Evolutionary conservation across 2,888 invertebrate genomes (phyloP), one percentile per base, ranked within the genome.

Genomic region (Coelopa pilipes): DNA sequence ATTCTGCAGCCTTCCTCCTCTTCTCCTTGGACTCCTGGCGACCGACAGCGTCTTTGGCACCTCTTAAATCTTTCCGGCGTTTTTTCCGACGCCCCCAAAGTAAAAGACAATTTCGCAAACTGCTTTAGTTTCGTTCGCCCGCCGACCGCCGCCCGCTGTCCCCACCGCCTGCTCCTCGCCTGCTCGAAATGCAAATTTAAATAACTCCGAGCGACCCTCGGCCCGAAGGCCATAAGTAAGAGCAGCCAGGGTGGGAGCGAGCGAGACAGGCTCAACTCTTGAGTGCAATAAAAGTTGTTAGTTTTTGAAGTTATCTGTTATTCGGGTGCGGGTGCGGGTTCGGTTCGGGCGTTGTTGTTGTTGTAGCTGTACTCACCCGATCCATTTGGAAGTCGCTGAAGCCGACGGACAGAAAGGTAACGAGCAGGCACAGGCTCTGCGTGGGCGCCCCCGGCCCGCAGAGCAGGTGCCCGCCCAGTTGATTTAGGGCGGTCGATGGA

Each of bases 331-430:
- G 53, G 10, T 53, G 53, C 2, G 3, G n/a, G 3, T 53, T 2
- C 15, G 3, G 13, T 53, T 53, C 3, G 13, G 3, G 13, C 53
- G 13, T 11, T 15, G 10, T 53, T 69, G 34, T 53, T 19, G 50
- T 21, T 78, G 76, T 62, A 75, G 73, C 75, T 73, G 76, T 81
- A 84, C 85, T 85, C 81, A 85, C 86, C 81, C 85, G 83, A 83
- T 86, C 86, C 83, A 84, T 79, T 79, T 83, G 82, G 81, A 82
- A 85, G 80, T 84, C 85, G 79, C 85, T 85, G 80, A 86, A 87
- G 79, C 84, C 84, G 78, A 86, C 85, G 72, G 81, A 82, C 75
- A 86, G 80, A 78, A 85, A 84, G 74, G 82, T 81, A 77, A 83
- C 79, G 74, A 85, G 79, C 77, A 82, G 77, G 79, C 83, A 85